Evolutionary conservation across 2,113 vertebrate genomes (phyloP).

Genomic region (Bubalus kerabau): DNA sequence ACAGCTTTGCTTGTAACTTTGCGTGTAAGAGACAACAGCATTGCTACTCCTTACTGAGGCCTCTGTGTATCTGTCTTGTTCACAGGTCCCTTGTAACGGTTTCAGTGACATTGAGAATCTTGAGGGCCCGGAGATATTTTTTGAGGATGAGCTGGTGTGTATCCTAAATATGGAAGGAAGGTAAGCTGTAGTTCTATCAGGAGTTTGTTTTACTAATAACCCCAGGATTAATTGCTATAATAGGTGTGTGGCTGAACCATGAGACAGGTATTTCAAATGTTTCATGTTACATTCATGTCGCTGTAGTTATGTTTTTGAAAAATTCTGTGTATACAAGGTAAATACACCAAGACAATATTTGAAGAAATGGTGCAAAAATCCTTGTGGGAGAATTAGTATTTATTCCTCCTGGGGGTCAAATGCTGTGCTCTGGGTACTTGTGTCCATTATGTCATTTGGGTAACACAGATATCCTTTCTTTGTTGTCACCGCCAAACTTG

Average conservation of each 20-base stretch:
- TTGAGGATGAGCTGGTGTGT: conserved; percentile 96
- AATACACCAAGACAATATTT: not conserved
- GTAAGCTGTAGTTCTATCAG: conserved; percentile 76
- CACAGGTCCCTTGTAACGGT: conserved; percentile 94
- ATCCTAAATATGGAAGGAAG: conserved; percentile 94
- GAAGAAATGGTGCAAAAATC: not conserved
- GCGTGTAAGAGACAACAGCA: not conserved
- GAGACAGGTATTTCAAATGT: not conserved
- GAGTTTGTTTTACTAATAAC: not conserved
- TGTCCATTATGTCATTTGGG: not conserved
- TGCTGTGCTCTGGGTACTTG: not conserved
- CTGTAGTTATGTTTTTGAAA: not conserved
- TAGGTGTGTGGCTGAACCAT: not conserved
- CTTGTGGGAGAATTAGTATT: not conserved
- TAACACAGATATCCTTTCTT: not conserved
- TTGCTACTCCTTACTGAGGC: not conserved
- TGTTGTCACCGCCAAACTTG: not conserved
- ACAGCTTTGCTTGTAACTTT: not conserved
- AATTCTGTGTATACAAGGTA: not conserved
- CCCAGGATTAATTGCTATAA: not conserved
- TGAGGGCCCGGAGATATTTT: conserved; percentile 93
- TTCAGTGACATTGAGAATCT: conserved; percentile 97
- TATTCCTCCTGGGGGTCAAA: not conserved
- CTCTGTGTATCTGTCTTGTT: conserved; percentile 40
- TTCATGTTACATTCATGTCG: not conserved